A percentile compares a stretch with the other conserved stretches of the same genome.
Conservation (phyloP, 2,888 invertebrate species). For the Aleiodes leptofemur region DNA sequence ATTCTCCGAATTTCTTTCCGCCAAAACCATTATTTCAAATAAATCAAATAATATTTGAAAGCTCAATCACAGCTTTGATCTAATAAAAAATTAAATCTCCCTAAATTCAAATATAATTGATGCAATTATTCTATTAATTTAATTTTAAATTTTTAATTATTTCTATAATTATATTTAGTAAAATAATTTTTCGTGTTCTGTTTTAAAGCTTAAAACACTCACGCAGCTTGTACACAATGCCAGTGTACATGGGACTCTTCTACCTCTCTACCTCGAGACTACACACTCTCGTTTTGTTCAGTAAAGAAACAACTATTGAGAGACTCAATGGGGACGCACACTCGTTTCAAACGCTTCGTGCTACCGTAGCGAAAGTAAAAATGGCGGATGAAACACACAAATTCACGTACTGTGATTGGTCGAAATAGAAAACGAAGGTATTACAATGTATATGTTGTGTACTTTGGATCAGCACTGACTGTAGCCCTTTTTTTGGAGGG, state of each 20-base stretch:
- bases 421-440: neutral
- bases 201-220: conserved; percentile 50
- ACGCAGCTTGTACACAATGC: conserved; percentile 61
- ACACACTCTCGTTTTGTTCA: neutral
- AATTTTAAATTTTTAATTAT: neutral
- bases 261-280: conserved; percentile 46
- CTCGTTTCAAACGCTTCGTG: conserved; percentile 58
- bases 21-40: conserved; percentile 83
- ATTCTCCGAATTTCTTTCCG: conserved; percentile 90
- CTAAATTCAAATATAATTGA: neutral
- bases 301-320: conserved; percentile 8
- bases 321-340: conserved; percentile 49
- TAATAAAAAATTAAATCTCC: neutral
- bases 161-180: neutral
- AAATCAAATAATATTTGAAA: too few relatives aligned
- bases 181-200: neutral
- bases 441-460: too few relatives aligned
- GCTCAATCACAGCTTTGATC: neutral
- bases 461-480: too few relatives aligned
- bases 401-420: conserved; percentile 54
- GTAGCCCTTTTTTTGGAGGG: too few relatives aligned
- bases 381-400: conserved; percentile 56
- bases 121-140: too few relatives aligned
- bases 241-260: conserved; percentile 50
- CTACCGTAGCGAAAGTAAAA: conserved; percentile 71